Evolutionary conservation across 2,888 invertebrate species (phyloP).

Genomic region (Pandemis heparana): DNA sequence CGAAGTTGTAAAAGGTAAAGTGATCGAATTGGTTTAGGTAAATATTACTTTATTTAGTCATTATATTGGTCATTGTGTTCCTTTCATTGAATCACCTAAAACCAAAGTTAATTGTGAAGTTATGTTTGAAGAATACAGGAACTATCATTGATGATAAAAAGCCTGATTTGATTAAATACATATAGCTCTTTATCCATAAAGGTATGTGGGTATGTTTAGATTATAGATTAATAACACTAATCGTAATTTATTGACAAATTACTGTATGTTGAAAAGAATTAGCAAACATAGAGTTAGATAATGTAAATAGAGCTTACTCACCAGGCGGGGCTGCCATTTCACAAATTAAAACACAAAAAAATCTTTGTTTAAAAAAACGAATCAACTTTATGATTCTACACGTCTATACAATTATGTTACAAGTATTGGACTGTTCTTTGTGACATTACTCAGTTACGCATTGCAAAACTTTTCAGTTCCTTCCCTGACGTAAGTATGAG

Average conservation of each 20-base stretch:
- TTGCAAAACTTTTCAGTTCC: not conserved
- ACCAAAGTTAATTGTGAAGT: not conserved
- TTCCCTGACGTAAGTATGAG: not conserved
- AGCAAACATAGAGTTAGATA: not conserved
- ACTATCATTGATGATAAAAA: not conserved
- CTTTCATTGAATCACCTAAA: not conserved
- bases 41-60: not conserved
- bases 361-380: not conserved
- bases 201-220: not conserved
- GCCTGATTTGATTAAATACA: not conserved
- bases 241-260: not conserved
- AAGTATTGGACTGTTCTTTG: not conserved
- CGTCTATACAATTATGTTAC: not conserved
- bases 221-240: not conserved
- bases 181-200: not conserved
- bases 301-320: not conserved
- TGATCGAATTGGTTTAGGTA: no score
- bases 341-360: not conserved
- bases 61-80: no score
- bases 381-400: not conserved
- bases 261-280: not conserved
- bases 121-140: not conserved
- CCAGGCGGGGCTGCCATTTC: not conserved
- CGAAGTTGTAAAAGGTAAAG: not conserved
- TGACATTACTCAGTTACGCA: not conserved